phyloP scores from a whole-genome alignment of 2,113 vertebrate genomes.

The Pogonocichla stellata region DNA sequence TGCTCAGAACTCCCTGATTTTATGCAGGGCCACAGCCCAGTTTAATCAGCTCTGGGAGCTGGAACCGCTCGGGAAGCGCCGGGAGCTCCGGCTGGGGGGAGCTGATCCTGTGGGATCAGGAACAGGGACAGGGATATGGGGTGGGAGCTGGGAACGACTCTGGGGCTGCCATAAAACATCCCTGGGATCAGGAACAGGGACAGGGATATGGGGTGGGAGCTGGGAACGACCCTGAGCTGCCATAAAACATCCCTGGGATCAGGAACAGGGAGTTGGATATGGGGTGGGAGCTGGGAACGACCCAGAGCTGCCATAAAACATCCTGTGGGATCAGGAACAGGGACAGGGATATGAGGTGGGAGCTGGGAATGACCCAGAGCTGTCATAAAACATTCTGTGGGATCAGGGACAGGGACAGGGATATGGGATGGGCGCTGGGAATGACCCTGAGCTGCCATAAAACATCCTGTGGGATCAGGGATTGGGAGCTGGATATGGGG shows the following conservation, averaged over 20 bases:
- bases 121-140: no score
- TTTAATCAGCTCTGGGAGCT: background rate
- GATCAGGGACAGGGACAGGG: no score
- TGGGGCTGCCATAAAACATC: no score
- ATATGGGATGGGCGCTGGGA: background rate
- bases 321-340: no score
- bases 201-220: background rate
- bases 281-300: no score
- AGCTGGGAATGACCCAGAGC: background rate
- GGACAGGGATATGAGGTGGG: no score
- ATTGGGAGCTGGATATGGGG: background rate
- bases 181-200: no score
- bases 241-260: no score
- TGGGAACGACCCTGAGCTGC: background rate
- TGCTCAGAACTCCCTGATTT: slow-evolving; percentile 39
- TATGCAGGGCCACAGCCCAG: slow-evolving; percentile 33
- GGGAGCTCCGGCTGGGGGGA: background rate
- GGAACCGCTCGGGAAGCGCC: fast-evolving
- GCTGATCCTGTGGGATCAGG: background rate
- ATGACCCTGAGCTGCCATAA: background rate
- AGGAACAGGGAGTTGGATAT: no score
- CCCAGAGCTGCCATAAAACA: no score
- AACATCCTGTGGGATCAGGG: background rate
- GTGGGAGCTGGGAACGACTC: no score
- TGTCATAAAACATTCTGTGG: no score